Conservation (phyloP, 1,140 invertebrate genomes). For the Eriocheir sinensis region DNA sequence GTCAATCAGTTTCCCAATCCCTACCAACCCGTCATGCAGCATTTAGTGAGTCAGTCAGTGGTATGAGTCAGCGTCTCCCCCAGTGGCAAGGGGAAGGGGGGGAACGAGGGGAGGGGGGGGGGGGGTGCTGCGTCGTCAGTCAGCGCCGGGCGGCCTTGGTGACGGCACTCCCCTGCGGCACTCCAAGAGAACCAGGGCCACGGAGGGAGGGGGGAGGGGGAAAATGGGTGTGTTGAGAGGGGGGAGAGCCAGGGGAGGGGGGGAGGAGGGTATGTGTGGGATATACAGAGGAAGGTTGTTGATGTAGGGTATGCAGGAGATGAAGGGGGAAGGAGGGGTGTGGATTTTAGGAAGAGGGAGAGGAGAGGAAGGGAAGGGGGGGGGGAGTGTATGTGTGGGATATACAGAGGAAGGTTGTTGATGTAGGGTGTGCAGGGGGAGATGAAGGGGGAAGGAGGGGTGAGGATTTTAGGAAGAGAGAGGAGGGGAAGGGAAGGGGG, state of each 20-base stretch:
- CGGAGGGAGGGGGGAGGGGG: background rate
- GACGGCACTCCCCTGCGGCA: background rate
- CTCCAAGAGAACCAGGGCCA: background rate
- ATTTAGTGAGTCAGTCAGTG: background rate
- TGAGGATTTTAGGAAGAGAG: background rate
- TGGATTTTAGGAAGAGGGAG: too few relatives aligned
- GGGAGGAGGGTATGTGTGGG: too few relatives aligned
- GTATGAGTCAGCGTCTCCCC: background rate
- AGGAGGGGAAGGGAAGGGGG: background rate
- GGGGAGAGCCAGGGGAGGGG: background rate
- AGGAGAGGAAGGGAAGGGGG: too few relatives aligned
- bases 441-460: background rate
- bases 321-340: too few relatives aligned
- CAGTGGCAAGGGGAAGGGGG: too few relatives aligned
- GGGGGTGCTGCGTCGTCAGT: background rate
- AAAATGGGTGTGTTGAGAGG: background rate
- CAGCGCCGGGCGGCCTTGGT: background rate
- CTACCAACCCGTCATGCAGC: background rate
- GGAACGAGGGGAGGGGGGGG: too few relatives aligned
- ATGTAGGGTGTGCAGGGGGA: too few relatives aligned
- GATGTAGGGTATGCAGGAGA: too few relatives aligned
- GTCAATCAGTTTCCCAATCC: too few relatives aligned
- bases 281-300: too few relatives aligned
- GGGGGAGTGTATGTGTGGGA: background rate
- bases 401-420: too few relatives aligned